Evolutionary conservation across 2,113 vertebrate genomes (phyloP).

Genomic region (Esox niger): DNA sequence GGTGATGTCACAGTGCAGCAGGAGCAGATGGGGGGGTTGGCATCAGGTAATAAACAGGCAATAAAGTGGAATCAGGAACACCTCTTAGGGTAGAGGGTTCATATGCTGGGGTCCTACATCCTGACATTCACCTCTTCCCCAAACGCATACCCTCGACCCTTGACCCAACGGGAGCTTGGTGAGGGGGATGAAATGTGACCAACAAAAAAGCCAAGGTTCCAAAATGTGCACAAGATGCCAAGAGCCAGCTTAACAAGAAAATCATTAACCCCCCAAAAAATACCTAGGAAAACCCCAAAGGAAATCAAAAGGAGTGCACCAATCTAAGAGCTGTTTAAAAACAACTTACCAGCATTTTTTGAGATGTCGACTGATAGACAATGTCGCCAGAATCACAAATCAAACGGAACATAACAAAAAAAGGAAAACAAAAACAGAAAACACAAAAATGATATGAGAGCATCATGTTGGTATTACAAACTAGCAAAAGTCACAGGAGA

Average conservation of each 20-base stretch:
- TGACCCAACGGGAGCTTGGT: background rate
- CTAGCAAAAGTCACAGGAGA: background rate
- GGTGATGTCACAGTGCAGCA: conserved; percentile 4
- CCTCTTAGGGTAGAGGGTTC: background rate
- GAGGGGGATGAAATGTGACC: background rate
- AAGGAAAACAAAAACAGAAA: conserved; percentile 36
- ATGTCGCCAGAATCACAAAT: conserved; percentile 46
- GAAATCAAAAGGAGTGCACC: conserved; percentile 36
- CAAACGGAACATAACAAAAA: conserved; percentile 38
- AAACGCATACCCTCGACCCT: background rate
- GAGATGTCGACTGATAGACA: conserved; percentile 57
- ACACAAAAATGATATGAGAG: conserved; percentile 49
- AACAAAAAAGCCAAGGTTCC: conserved; percentile 19
- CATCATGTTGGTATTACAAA: conserved; percentile 7
- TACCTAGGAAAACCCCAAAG: too few relatives aligned
- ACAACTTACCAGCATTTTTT: conserved; percentile 61
- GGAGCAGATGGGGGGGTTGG: background rate
- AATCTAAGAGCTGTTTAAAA: conserved; percentile 35
- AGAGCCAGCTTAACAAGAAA: conserved; percentile 26
- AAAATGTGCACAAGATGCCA: conserved; percentile 34
- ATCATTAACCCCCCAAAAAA: conserved; percentile 11
- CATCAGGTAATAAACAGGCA: background rate
- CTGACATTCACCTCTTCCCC: background rate
- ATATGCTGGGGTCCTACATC: background rate
- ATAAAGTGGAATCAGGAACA: background rate